phyloP scores from a whole-genome alignment of 1,140 invertebrate genomes.

The Macrocentrus cingulum region DNA sequence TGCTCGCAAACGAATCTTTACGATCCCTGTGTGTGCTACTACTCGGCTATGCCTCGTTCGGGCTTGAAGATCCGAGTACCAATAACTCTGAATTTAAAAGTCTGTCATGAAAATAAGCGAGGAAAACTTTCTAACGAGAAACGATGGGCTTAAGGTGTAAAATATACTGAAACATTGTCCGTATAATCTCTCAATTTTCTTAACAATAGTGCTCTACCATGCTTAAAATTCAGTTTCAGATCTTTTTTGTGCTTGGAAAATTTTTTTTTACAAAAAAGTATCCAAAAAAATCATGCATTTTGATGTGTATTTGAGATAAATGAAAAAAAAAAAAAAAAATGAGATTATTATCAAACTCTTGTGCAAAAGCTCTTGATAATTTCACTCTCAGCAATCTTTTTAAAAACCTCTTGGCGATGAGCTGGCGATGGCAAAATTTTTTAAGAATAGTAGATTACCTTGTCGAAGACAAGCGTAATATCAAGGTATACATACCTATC shows the following conservation, averaged over 20 bases:
- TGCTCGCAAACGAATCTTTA: not conserved
- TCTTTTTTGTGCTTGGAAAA: not conserved
- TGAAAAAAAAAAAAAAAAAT: not conserved
- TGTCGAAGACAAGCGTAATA: not conserved
- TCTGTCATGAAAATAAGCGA: constrained; percentile 10
- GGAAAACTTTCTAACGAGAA: constrained; percentile 12
- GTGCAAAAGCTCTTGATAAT: no score
- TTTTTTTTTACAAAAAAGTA: not conserved
- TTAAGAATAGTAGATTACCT: no score
- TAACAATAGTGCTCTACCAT: not conserved
- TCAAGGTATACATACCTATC: not conserved
- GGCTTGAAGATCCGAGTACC: constrained; percentile 1
- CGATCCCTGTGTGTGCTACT: not conserved
- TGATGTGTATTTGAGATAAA: not conserved
- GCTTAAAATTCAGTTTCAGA: not conserved
- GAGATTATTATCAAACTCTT: not conserved
- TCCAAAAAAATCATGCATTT: not conserved
- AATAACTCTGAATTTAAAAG: constrained; percentile 15
- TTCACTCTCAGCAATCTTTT: no score
- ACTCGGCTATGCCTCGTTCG: not conserved
- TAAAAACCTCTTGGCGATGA: no score
- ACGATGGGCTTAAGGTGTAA: constrained; percentile 5
- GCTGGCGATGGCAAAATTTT: no score
- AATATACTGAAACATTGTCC: not conserved
- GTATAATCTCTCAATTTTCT: not conserved